These are phyloP conservation scores for Odontocerum albicorne DNA, from an alignment of 2,888 invertebrate genomes.

Conservation along the genomic window DNA sequence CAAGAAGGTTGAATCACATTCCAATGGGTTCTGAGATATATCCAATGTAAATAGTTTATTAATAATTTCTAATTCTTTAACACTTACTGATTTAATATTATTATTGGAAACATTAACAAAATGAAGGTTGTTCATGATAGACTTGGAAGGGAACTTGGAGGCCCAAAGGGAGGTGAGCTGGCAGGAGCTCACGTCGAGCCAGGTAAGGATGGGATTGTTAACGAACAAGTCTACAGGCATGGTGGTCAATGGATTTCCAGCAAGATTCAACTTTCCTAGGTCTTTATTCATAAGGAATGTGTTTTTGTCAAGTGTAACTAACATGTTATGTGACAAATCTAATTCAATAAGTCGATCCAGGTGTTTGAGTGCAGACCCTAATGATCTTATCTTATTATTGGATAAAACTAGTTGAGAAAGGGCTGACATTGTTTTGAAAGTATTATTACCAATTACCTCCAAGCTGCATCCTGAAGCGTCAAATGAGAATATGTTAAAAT, in stretches of 20 bases:
- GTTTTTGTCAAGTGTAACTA: slow-evolving; percentile 61
- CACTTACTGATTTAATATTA: slow-evolving; percentile 57
- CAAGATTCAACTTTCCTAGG: slow-evolving; percentile 67
- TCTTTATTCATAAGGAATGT: slow-evolving; percentile 69
- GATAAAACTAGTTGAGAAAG: slow-evolving; percentile 67
- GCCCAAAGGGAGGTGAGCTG: slow-evolving; percentile 68
- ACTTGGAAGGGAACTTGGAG: slow-evolving; percentile 52
- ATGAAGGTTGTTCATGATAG: slow-evolving; percentile 57
- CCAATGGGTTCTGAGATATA: slow-evolving; percentile 66
- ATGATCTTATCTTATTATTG: slow-evolving; percentile 61
- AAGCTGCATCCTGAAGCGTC: slow-evolving; percentile 76
- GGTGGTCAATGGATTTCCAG: slow-evolving; percentile 69
- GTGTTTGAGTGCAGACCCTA: slow-evolving; percentile 26
- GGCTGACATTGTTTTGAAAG: slow-evolving; percentile 72
- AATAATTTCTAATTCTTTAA: slow-evolving; percentile 60
- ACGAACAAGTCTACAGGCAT: slow-evolving; percentile 69
- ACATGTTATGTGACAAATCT: slow-evolving; percentile 71
- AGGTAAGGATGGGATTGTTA: slow-evolving; percentile 61
- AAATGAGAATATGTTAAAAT: slow-evolving; percentile 67
- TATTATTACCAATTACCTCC: slow-evolving; percentile 61
- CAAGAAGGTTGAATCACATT: slow-evolving; percentile 69
- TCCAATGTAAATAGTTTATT: slow-evolving; percentile 62
- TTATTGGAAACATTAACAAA: slow-evolving; percentile 64
- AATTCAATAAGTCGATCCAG: slow-evolving; percentile 64
- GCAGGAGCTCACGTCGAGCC: slow-evolving; percentile 72